A percentile compares a stretch with the other conserved stretches of the same genome.
Conservation (phyloP, 2,888 invertebrate genomes). For the Mesorhabditis spiculigera region DNA sequence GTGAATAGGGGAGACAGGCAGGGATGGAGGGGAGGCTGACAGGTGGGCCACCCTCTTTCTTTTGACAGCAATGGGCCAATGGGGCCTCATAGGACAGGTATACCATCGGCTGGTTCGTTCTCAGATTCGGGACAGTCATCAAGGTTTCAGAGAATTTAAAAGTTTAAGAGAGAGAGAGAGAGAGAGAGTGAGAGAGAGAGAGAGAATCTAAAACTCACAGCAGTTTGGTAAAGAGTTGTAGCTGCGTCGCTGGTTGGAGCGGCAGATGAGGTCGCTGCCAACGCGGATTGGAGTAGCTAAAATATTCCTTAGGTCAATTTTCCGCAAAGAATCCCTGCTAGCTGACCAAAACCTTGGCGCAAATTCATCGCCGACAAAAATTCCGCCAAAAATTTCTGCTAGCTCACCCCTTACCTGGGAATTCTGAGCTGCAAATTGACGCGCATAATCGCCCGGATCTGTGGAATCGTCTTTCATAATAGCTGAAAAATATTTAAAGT, state of each 20-base stretch:
- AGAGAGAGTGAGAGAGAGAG: slow-evolving; percentile 1
- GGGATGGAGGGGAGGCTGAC: too few species aligned
- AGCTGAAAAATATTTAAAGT: neutral
- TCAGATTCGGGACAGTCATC: too few species aligned
- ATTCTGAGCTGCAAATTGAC: neutral
- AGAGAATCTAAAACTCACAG: neutral
- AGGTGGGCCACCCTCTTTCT: too few species aligned
- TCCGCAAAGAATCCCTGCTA: too few species aligned
- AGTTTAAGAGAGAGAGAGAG: neutral
- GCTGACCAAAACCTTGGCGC: too few species aligned
- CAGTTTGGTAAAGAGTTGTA: slow-evolving; percentile 2
- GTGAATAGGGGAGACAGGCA: neutral
- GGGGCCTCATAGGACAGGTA: too few species aligned
- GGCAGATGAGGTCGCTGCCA: neutral
- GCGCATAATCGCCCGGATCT: neutral
- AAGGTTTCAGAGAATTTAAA: neutral
- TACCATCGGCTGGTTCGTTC: too few species aligned
- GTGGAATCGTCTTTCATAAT: slow-evolving; percentile 4
- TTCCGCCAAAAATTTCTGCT: neutral
- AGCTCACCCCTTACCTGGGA: neutral
- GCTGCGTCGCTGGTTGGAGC: neutral
- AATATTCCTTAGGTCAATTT: neutral
- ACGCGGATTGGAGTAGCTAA: neutral
- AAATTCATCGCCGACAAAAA: too few species aligned
- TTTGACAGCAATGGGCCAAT: too few species aligned